Conservation (phyloP, 1,140 invertebrate genomes). For the Phthorimaea operculella region DNA sequence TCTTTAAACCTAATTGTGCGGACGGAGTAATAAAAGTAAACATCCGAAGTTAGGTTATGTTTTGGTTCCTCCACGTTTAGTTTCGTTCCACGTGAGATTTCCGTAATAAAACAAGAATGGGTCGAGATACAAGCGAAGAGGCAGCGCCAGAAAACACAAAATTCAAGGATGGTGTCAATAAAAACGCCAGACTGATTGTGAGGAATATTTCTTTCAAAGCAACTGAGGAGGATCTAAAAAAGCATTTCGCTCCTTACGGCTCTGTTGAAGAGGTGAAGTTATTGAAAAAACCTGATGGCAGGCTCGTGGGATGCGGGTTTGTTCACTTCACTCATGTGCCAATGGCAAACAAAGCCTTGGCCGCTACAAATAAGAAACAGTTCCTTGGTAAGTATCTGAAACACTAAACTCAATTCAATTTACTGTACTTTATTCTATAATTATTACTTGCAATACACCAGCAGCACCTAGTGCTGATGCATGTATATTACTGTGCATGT, state of each 20-base stretch:
- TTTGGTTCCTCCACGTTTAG: no score
- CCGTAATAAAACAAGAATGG: not conserved
- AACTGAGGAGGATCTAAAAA: conserved; percentile 69
- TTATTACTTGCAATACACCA: not conserved
- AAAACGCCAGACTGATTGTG: conserved; percentile 46
- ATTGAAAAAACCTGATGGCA: conserved; percentile 73
- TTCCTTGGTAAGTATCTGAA: conserved; percentile 7
- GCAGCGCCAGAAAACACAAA: conserved; percentile 21
- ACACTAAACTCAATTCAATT: not conserved
- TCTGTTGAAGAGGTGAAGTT: conserved; percentile 74
- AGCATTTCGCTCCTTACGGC: conserved; percentile 73
- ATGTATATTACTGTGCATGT: no score
- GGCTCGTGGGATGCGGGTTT: conserved; percentile 76
- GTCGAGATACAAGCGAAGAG: not conserved
- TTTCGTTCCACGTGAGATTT: not conserved
- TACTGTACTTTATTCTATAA: not conserved
- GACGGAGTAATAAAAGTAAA: no score
- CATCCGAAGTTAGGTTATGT: no score
- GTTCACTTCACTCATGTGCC: conserved; percentile 73
- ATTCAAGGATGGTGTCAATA: conserved; percentile 26
- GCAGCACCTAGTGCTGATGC: no score
- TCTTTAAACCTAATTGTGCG: no score
- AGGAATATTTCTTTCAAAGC: conserved; percentile 67
- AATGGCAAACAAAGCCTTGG: conserved; percentile 72
- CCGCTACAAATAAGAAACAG: conserved; percentile 36